Base-by-base conservation (phyloP, 2,888 invertebrate genomes). In the Parnassius glacialis region DNA sequence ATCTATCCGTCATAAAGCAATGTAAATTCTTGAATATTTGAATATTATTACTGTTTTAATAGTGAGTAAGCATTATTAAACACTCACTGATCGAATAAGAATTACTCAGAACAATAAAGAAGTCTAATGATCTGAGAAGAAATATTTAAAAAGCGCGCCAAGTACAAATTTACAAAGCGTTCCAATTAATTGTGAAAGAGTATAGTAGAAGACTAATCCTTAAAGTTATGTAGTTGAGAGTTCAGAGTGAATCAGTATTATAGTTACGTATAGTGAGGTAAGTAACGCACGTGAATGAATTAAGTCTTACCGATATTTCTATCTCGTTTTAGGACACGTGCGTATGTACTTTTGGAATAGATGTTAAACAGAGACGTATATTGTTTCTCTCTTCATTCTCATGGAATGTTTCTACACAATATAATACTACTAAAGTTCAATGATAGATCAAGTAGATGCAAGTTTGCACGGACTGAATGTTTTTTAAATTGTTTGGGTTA, bases 401-500 rank as follows among this genome's bases (percentile, higher is more conserved):
- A 67, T 69, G 68, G 68, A 74, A 76, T 74, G 73, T 83, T 77
- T 80, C 70, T 71, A 75, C 68, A 66, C 67, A 67, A 69, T 76
- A 72, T 72, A 76, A 84, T 62, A 66, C 79, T 75, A 71, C 78
- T 69, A 74, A 80, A 62, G 13, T 59, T 48, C 11, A 59, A 58
- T 53, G 59, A 50, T 13, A 56, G 57, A 44, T 45, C 54, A 51
- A 55, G 51, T 51, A 12, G 45, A 51, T n/a, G 56, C 42, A n/a
- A 34, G 48, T 3, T 48, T 10, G 13, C 34, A 51, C 10, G 13
- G 43, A 47, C 41, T 48, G n/a, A 62, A 65, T 57, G 65, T 60
- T 81, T 76, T 81, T 79, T 34, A 74, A 84, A 71, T 83, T 67
- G 70, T 76, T 72, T 60, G 84, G 70, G 58, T 85, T 78, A 74